Conservation (phyloP, 2,888 invertebrate species). For the Brachylomia viminalis region DNA sequence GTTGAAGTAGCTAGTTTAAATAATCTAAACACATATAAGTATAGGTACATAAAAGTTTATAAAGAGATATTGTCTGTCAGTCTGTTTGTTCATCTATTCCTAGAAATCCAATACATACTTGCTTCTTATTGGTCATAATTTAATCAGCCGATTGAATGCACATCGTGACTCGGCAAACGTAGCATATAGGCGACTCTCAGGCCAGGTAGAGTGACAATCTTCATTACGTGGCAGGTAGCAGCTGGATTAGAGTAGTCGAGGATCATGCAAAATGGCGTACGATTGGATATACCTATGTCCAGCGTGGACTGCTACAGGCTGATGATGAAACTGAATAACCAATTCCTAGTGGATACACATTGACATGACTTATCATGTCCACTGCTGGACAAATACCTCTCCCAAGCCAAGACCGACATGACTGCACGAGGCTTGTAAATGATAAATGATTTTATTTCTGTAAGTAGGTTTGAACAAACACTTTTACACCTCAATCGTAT, state of each 20-base stretch:
- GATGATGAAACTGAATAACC: neutral
- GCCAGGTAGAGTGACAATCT: neutral
- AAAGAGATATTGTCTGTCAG: neutral
- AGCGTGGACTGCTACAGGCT: neutral
- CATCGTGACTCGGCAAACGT: neutral
- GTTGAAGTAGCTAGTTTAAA: no score
- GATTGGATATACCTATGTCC: neutral
- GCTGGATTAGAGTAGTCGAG: neutral
- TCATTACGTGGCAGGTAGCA: neutral
- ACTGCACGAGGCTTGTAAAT: neutral
- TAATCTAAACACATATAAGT: no score
- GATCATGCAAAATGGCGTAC: neutral
- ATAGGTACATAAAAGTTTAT: constrained; percentile 1
- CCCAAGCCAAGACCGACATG: neutral
- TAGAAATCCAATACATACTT: neutral
- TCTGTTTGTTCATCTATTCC: constrained; percentile 19
- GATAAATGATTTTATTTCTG: no score
- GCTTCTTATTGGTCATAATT: neutral
- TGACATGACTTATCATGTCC: no score
- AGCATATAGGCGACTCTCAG: neutral
- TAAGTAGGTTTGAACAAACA: no score
- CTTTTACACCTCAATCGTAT: no score
- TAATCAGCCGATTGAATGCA: neutral
- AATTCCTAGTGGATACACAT: neutral
- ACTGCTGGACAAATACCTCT: no score